Evolutionary conservation across 2,888 invertebrate genomes (phyloP).

Genomic region (Agrenia bidenticulata): DNA sequence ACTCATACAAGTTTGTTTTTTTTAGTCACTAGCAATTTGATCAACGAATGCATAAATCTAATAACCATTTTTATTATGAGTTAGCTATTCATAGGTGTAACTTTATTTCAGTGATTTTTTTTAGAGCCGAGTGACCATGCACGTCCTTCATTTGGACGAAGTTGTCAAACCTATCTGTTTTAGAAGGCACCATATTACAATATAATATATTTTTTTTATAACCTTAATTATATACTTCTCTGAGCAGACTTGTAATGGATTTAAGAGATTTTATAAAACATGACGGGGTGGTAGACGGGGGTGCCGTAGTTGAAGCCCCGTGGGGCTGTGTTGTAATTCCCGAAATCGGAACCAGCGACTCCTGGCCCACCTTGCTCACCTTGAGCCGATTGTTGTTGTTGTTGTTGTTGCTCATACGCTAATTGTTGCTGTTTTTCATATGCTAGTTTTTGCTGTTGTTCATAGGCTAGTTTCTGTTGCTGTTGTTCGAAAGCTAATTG

Average conservation of each 20-base stretch:
- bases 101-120: too few relatives aligned
- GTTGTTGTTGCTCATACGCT: too few relatives aligned
- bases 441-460: constrained; percentile 12
- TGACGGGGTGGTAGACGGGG: constrained; percentile 71
- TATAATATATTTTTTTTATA: background rate
- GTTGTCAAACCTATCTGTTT: too few relatives aligned
- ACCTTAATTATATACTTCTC: background rate
- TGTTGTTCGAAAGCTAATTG: constrained; percentile 23
- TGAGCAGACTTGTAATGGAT: background rate
- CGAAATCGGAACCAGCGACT: constrained; percentile 44
- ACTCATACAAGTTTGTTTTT: too few relatives aligned
- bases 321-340: constrained; percentile 79
- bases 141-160: too few relatives aligned
- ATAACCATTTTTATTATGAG: too few relatives aligned
- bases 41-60: too few relatives aligned
- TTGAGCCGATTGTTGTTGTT: constrained; percentile 30
- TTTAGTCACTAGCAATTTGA: too few relatives aligned
- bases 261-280: constrained; percentile 59
- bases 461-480: constrained; percentile 19
- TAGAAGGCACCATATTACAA: too few relatives aligned
- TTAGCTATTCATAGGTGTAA: too few relatives aligned
- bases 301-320: constrained; percentile 75
- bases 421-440: constrained; percentile 24
- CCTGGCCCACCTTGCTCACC: constrained; percentile 19
- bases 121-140: too few relatives aligned